phyloP scores from a whole-genome alignment of 2,797 vertebrate genomes.

The Tachyglossus aculeatus region DNA sequence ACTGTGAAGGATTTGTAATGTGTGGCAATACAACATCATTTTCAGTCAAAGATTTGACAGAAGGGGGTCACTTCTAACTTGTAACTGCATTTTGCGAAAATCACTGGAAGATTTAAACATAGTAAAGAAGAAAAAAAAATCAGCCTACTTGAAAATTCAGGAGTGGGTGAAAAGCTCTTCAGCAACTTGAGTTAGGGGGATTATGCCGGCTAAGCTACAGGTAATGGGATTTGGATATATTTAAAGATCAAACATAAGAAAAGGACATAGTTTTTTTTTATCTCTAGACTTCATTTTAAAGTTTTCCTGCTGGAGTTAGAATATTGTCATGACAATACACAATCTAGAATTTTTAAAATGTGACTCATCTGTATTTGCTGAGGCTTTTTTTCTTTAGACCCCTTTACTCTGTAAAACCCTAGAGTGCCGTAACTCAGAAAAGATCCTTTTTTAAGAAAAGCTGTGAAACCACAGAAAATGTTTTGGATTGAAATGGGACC shows the following conservation, averaged over 20 bases:
- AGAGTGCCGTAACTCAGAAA: background rate
- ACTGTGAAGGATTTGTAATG: slow-evolving; percentile 5
- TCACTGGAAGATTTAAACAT: slow-evolving; percentile 1
- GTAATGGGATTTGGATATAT: slow-evolving; percentile 41
- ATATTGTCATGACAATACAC: background rate
- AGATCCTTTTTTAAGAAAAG: background rate
- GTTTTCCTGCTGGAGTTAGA: background rate
- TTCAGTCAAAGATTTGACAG: slow-evolving; percentile 36
- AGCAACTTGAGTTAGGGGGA: background rate
- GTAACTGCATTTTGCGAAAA: background rate
- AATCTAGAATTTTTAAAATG: background rate
- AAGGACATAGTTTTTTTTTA: background rate
- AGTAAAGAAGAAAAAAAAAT: slow-evolving; percentile 6
- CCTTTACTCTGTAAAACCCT: background rate
- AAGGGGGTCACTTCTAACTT: background rate
- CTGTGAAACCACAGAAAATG: background rate
- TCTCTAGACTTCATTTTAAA: background rate
- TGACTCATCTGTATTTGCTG: background rate
- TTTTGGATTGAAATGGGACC: background rate
- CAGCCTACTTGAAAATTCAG: slow-evolving; percentile 19
- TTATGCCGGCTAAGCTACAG: slow-evolving; percentile 26
- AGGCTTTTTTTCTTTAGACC: background rate
- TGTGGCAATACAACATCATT: slow-evolving; percentile 24
- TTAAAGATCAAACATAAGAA: slow-evolving; percentile 25
- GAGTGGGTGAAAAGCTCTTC: background rate